Base-by-base conservation (phyloP, 2,113 vertebrate species). In the Pavo muticus region DNA sequence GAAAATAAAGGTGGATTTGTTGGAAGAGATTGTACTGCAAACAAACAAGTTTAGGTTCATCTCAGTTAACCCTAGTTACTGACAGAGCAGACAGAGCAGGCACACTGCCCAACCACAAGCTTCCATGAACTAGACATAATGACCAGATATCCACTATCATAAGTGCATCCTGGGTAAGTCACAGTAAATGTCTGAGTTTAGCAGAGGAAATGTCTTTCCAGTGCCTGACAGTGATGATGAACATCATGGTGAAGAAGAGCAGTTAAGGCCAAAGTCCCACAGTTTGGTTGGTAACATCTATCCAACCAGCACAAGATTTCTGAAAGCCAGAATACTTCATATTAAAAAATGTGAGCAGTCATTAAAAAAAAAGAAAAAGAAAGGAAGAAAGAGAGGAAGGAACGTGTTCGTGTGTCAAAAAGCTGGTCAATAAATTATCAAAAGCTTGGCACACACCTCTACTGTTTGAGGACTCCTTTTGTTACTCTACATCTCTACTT, bases 1-100 rank as follows among this genome's bases (percentile, higher is more conserved):
- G 83, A 90, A 96, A 94, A 87, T 78, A 91, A 92, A 96, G 69
- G 76, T 87, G 39, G 11, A 78, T 93, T 93, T 90, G 47, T 50
- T 94, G 57, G 61, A 87, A 78, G 73, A 90, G 61, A 69, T 50
- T 86, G 73, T 52, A 68, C 42, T 9, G 11, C 56, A 78, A 92
- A 80, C 2, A 8, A 85, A 17, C 65, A 72, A 65, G 29, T 47
- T 72, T 40, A 89, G 35, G 84, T 80, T 75, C 63, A 87, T 90
- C 65, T 87, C 48, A 77, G 47, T 91, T 90, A 88, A 77, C 47
- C 48, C 76, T 63, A 59, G 56, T 60, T 84, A 83, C 65, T 52
- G 64, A 60, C 60, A 81, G 40, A 84, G 56, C 60, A 88, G 79
- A 78, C 50, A 63, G 74, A 93, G 80, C 88, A 95, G 57, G 39